Conservation (phyloP, 2,797 vertebrate species). For the Forpus xanthops region DNA sequence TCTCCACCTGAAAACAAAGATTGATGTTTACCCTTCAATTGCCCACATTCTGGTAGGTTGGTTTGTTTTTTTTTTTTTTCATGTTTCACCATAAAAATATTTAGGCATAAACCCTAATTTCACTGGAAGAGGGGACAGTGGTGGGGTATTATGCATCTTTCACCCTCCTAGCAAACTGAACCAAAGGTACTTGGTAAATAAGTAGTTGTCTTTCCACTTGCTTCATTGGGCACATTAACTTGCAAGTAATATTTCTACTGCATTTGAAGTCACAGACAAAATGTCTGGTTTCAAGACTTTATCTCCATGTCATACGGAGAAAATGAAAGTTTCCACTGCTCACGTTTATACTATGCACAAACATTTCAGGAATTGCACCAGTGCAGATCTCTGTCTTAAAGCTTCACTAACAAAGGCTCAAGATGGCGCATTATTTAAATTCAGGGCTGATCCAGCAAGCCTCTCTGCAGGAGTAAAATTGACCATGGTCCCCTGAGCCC, state of each 20-base stretch:
- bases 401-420: not conserved
- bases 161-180: not conserved
- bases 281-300: not conserved
- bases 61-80: not conserved
- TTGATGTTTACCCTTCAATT: not conserved
- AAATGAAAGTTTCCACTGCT: not conserved
- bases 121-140: not conserved
- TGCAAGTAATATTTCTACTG: not conserved
- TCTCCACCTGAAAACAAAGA: not conserved
- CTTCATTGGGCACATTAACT: not conserved
- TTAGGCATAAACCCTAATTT: not conserved
- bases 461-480: not conserved
- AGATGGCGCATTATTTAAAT: not conserved
- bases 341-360: not conserved
- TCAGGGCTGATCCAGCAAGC: rapidly evolving
- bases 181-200: not conserved
- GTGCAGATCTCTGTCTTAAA: not conserved
- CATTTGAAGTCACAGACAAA: not conserved
- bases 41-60: not conserved
- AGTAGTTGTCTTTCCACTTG: not conserved
- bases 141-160: not conserved
- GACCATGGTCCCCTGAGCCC: not conserved
- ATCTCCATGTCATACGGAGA: not conserved
- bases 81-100: not conserved
- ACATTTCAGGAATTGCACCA: not conserved